These are phyloP conservation scores for Ciona savignyi DNA, from an alignment of 23 tunicate species.

Conservation along the genomic window DNA sequence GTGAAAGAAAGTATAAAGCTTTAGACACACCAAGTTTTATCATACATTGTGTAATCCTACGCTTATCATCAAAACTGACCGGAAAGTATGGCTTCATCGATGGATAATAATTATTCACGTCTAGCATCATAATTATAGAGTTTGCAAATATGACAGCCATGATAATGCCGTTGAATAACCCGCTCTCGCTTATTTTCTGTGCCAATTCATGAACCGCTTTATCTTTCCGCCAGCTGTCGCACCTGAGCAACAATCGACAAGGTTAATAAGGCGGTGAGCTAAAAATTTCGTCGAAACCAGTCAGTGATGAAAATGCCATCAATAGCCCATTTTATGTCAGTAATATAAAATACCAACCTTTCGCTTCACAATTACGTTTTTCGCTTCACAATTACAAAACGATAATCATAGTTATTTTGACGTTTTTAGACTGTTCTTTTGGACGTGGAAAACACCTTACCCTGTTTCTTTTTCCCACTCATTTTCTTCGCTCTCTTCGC, in stretches of 20 bases:
- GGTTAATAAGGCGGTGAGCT: background rate
- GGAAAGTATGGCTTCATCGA: constrained; percentile 48
- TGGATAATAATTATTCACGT: constrained; percentile 72
- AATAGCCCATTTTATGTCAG: no score
- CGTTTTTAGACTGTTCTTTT: no score
- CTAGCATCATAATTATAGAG: constrained; percentile 78
- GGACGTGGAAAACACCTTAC: background rate
- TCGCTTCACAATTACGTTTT: no score
- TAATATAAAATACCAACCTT: no score
- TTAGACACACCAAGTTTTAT: no score
- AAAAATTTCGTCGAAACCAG: no score
- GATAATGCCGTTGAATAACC: constrained; percentile 54
- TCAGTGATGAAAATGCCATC: no score
- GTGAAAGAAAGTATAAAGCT: no score
- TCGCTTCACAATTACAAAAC: no score
- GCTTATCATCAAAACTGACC: constrained; percentile 27
- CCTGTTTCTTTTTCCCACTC: constrained; percentile 25
- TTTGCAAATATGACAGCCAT: constrained; percentile 63
- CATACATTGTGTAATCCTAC: no score
- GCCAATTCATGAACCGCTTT: constrained; percentile 49
- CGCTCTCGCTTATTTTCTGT: constrained; percentile 42
- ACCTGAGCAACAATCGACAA: constrained; percentile 7
- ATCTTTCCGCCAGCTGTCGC: constrained; percentile 43
- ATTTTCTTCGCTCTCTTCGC: constrained; percentile 12
- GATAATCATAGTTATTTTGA: no score